Evolutionary conservation across 2,113 vertebrate species (phyloP).

Genomic region (Thamnophis sirtalis): DNA sequence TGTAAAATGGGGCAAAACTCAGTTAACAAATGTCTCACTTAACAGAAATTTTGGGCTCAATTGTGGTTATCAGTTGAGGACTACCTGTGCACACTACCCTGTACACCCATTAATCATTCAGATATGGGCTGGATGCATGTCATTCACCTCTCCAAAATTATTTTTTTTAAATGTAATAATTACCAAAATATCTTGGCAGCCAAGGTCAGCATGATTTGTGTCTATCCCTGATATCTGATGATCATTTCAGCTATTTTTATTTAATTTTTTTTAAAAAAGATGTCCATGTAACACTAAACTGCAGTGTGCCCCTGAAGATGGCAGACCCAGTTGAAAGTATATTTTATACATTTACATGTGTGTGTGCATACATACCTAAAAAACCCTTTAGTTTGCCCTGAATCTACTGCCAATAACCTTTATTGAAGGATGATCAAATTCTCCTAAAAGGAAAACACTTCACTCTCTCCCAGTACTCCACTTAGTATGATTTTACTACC

Average conservation of each 20-base stretch:
- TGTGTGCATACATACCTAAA: background rate
- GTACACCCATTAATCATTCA: background rate
- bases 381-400: background rate
- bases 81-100: background rate
- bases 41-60: too few species aligned
- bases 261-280: background rate
- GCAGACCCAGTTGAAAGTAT: background rate
- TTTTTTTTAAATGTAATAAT: background rate
- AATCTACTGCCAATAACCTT: background rate
- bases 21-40: too few species aligned
- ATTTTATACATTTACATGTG: background rate
- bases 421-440: background rate
- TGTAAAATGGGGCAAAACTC: background rate
- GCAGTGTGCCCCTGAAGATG: background rate
- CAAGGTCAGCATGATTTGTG: background rate
- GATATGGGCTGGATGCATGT: background rate
- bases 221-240: background rate
- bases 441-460: background rate
- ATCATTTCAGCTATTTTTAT: background rate
- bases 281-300: background rate
- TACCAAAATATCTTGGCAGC: background rate
- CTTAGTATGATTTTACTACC: background rate
- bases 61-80: too few species aligned
- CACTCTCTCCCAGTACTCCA: background rate
- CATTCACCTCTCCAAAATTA: background rate